Evolutionary conservation across 2,797 vertebrate genomes (phyloP).

Genomic region (Pitangus sulphuratus): DNA sequence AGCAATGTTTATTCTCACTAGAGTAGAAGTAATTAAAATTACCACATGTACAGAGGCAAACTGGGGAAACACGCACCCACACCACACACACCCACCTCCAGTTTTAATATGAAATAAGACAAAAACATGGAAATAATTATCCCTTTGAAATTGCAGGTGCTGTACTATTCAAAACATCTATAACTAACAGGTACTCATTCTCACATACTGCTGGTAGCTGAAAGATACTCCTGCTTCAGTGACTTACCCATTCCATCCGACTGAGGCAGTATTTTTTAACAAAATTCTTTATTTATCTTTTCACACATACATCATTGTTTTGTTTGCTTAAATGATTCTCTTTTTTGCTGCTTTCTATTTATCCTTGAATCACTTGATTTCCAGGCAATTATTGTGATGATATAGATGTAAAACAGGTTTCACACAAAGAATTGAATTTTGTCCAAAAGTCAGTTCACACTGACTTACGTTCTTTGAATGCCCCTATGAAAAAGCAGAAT

Average conservation of each 20-base stretch:
- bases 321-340: not conserved
- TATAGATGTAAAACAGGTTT: not conserved
- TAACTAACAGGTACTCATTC: not conserved
- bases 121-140: not conserved
- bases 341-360: not conserved
- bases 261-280: not conserved
- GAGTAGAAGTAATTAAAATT: slow-evolving; percentile 9
- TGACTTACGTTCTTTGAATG: not conserved
- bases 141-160: not conserved
- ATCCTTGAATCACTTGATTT: not conserved
- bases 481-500: not conserved
- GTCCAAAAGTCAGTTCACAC: not conserved
- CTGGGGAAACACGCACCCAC: not conserved
- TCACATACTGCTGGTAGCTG: not conserved
- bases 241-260: not conserved
- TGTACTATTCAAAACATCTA: not conserved
- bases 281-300: not conserved
- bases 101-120: not conserved
- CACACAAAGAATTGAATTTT: not conserved
- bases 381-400: not conserved
- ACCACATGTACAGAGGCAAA: not conserved
- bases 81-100: not conserved
- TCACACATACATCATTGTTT: not conserved
- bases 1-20: not conserved
- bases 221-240: not conserved